Conservation (phyloP, 2,888 invertebrate genomes). For the Entomobrya proxima region DNA sequence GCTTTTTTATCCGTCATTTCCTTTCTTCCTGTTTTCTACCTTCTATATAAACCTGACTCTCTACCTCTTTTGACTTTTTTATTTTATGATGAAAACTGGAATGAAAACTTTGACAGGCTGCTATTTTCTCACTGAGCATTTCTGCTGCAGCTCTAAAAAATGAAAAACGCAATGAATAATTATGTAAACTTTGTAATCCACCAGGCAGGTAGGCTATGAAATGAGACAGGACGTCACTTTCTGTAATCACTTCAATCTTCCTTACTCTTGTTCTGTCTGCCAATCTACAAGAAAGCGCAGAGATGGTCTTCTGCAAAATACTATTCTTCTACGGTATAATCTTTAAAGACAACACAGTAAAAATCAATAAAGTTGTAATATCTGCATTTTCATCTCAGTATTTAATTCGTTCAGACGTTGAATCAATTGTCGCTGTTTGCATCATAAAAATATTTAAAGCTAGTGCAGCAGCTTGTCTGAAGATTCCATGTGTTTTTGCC, state of each 20-base stretch:
- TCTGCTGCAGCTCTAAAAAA: conserved; percentile 41
- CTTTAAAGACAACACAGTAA: too few species aligned
- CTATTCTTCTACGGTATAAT: too few species aligned
- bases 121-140: conserved; percentile 17
- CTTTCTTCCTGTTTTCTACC: background rate
- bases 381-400: too few species aligned
- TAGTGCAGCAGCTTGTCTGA: too few species aligned
- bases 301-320: too few species aligned
- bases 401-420: too few species aligned
- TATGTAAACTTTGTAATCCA: background rate
- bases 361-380: too few species aligned
- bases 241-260: conserved; percentile 38
- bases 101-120: conserved; percentile 26
- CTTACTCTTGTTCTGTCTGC: background rate
- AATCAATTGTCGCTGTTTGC: too few species aligned
- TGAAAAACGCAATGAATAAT: background rate
- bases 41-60: background rate
- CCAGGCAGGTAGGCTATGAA: background rate
- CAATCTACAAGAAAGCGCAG: conserved; percentile 28
- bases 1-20: background rate
- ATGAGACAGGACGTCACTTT: conserved; percentile 50
- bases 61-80: background rate
- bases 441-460: too few species aligned
- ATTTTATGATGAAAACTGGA: conserved; percentile 23
- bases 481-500: too few species aligned